A percentile compares a stretch with the other conserved stretches of the same genome.
Evolutionary conservation across 1,140 invertebrate genomes (phyloP).

Genomic region (Subanguina moxae): DNA sequence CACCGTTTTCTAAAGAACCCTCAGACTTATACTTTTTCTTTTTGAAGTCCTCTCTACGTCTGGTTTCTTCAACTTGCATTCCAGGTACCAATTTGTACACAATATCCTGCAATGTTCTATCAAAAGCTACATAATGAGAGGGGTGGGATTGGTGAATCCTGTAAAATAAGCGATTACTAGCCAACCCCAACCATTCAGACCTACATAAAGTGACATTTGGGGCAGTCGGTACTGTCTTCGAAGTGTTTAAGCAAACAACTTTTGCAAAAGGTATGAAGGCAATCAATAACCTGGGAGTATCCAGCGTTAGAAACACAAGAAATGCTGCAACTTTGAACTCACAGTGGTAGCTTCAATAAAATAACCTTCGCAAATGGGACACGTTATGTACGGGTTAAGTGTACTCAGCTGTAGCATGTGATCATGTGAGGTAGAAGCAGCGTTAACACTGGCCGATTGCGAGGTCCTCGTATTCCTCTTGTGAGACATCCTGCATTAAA

Average conservation of each 20-base stretch:
- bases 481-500: slow-evolving; percentile 2
- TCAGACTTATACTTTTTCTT: slow-evolving; percentile 22
- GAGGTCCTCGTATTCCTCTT: slow-evolving; percentile 5
- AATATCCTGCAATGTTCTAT: slow-evolving; percentile 61
- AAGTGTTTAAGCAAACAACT: slow-evolving; percentile 62
- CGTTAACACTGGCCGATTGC: not conserved
- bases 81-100: slow-evolving; percentile 60
- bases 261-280: slow-evolving; percentile 64
- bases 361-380: slow-evolving; percentile 62
- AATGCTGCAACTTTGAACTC: not conserved
- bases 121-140: slow-evolving; percentile 57
- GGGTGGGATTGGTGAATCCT: slow-evolving; percentile 64
- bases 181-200: too few species aligned
- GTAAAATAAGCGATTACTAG: too few species aligned
- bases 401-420: slow-evolving; percentile 6
- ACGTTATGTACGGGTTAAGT: slow-evolving; percentile 49
- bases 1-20: slow-evolving; percentile 23
- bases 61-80: slow-evolving; percentile 51
- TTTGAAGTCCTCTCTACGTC: slow-evolving; percentile 34
- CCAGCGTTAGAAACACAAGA: not conserved
- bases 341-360: slow-evolving; percentile 63
- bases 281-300: slow-evolving; percentile 57
- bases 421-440: not conserved
- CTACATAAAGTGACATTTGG: slow-evolving; percentile 60
- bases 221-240: slow-evolving; percentile 59